These are phyloP conservation scores for Apaloderma vittatum DNA, from an alignment of 2,113 vertebrate species.

Conservation along the genomic window DNA sequence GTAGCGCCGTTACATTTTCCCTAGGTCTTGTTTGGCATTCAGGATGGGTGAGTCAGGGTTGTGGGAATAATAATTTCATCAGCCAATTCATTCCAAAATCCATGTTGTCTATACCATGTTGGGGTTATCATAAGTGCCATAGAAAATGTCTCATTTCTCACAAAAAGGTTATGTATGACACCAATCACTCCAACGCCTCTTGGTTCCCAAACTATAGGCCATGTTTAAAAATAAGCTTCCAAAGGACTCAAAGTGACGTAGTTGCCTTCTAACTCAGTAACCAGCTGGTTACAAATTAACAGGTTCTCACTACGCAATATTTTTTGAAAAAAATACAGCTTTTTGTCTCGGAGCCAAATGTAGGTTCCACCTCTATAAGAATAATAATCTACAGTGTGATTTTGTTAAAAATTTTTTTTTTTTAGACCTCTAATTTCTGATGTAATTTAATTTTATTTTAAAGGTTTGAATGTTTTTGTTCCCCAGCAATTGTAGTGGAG, in stretches of 20 bases:
- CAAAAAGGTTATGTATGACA: not conserved
- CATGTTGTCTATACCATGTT: rapidly evolving
- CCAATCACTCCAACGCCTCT: not conserved
- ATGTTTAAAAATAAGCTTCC: not conserved
- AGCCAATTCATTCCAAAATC: not conserved
- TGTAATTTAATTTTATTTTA: not conserved
- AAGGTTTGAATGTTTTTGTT: not conserved
- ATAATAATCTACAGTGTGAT: not conserved
- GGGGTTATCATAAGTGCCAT: not conserved
- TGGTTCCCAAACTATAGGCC: not conserved
- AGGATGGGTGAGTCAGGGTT: not conserved
- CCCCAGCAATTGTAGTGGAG: not conserved
- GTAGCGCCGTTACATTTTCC: not conserved
- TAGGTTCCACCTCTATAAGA: not conserved
- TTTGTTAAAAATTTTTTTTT: not conserved
- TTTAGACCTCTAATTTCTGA: not conserved
- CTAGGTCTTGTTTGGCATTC: not conserved
- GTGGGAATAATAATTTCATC: not conserved
- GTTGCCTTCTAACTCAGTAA: not conserved
- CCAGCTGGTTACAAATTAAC: not conserved
- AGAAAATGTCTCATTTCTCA: constrained; percentile 3
- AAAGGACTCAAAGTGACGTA: not conserved
- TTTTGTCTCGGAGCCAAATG: not conserved
- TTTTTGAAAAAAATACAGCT: not conserved
- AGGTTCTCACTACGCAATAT: not conserved